Evolutionary conservation across 1,140 invertebrate genomes (phyloP), one percentile per base, ranked within the genome.

Genomic region (Platorchestia sp.): DNA sequence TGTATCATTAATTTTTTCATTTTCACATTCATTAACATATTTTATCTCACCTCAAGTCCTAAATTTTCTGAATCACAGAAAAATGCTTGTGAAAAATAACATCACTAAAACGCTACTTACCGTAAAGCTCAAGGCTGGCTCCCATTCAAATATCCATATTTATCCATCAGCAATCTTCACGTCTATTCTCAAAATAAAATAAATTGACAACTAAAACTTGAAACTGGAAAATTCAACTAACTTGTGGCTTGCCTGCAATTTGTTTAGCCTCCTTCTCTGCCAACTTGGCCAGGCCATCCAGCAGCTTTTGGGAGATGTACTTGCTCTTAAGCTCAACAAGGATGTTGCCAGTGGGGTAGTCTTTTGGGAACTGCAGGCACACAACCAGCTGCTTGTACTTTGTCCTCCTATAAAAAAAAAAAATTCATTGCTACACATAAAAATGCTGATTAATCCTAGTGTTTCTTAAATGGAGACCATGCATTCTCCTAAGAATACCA

Each of bases 311-410:
- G 0, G 98, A 98, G 14, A 98, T 97, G 75, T 98, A 98, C 97
- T 98, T 98, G 96, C 98, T 98, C 96, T 98, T 98, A 0, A 98
- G 97, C 97, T 98, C 98, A n/a, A 98, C 97, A 36, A 98, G 97
- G 3, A 98, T 96, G 0, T 97, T 97, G 43, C 96, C 96, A 40
- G 96, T 87, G 3, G 98, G 98, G 97, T 98, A 98, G 59, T 97
- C 97, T 19, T 97, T 96, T 7, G 98, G 97, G 97, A 98, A 98
- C 96, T 98, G 98, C 43, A 98, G 97, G 96, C 98, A 98, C 89
- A 97, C 97, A 36, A 98, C 97, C 86, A 98, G 97, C 95, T 98
- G 97, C 96, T 98, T 98, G 96, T 97, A 98, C 75, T 97, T 97
- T 91, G 98, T 98, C 96, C 97, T 97, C 96, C 98, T 96, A 90